A percentile compares a stretch with the other conserved stretches of the same genome.
phyloP scores from a whole-genome alignment of 2,797 vertebrate species.

The Aythya fuligula region DNA sequence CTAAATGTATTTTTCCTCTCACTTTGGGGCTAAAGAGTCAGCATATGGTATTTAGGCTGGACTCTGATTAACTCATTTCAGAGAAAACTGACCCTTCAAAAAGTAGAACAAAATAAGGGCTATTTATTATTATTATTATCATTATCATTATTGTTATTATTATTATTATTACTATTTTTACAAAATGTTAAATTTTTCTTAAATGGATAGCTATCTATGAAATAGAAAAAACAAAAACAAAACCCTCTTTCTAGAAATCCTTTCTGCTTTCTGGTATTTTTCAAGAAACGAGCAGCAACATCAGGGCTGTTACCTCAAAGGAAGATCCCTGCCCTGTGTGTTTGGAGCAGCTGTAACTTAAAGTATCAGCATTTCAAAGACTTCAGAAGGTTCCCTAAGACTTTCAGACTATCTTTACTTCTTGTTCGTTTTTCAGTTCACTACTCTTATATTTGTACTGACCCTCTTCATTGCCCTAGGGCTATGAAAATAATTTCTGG shows the following conservation, averaged over 20 bases:
- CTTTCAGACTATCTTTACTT: not conserved
- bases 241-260: not conserved
- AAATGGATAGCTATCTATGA: not conserved
- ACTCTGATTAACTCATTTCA: not conserved
- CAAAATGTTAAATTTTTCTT: not conserved
- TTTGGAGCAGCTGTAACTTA: not conserved
- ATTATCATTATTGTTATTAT: too few relatives aligned
- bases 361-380: not conserved
- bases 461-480: not conserved
- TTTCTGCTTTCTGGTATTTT: not conserved
- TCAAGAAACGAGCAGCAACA: not conserved
- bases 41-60: not conserved
- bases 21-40: not conserved
- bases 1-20: not conserved
- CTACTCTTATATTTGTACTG: not conserved
- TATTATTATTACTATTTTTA: not conserved
- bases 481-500: not conserved
- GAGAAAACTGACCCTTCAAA: not conserved
- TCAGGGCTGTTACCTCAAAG: not conserved
- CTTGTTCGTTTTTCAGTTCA: not conserved
- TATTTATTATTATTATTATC: too few relatives aligned
- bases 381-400: not conserved
- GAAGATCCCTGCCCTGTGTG: not conserved
- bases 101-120: not conserved
- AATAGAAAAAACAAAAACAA: not conserved